A percentile compares a stretch with the other conserved stretches of the same genome.
Evolutionary conservation across 2,113 vertebrate species (phyloP).

Genomic region (Peromyscus californicus): DNA sequence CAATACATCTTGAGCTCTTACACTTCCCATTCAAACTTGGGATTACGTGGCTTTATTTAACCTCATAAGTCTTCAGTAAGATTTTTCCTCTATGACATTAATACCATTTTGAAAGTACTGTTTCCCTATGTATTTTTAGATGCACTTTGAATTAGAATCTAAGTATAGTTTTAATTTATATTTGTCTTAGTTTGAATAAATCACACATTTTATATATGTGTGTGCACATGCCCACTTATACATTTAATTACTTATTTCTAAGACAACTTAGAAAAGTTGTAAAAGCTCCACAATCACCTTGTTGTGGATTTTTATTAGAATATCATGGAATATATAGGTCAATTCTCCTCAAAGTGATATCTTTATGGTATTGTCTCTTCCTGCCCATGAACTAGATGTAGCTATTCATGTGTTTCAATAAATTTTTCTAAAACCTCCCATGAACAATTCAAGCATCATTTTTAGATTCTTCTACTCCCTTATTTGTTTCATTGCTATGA

Average conservation of each 20-base stretch:
- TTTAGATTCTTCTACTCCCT: slow-evolving; percentile 1
- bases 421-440: background rate
- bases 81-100: background rate
- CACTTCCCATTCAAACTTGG: background rate
- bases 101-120: slow-evolving; percentile 8
- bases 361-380: slow-evolving; percentile 42
- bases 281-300: background rate
- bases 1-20: background rate
- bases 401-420: slow-evolving; percentile 3
- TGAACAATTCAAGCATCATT: background rate
- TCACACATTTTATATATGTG: background rate
- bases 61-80: slow-evolving; percentile 12
- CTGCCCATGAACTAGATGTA: background rate
- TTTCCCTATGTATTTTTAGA: background rate
- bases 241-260: slow-evolving; percentile 52
- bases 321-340: background rate
- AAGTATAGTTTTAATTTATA: slow-evolving; percentile 28
- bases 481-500: slow-evolving; percentile 11
- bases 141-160: slow-evolving; percentile 34
- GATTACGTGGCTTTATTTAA: background rate
- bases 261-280: slow-evolving; percentile 7
- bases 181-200: slow-evolving; percentile 37
- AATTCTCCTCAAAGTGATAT: slow-evolving; percentile 30
- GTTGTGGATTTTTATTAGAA: slow-evolving; percentile 41
- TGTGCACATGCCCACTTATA: background rate